Base-by-base conservation (phyloP, 2,888 invertebrate genomes). In the Oligia fasciuncula region DNA sequence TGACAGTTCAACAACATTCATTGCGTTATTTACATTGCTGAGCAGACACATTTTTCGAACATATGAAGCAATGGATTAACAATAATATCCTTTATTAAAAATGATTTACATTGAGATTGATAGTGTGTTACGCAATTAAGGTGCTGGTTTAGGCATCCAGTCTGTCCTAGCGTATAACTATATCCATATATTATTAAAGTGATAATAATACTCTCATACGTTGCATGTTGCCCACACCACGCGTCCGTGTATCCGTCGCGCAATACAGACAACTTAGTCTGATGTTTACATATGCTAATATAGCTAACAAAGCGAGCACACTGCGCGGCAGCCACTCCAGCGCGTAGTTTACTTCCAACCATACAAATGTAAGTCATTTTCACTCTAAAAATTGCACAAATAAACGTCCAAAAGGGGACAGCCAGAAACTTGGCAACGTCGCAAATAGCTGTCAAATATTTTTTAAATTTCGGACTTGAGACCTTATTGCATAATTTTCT, bases 261-360 rank as follows among this genome's bases (percentile, higher is more conserved):
- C 74, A 75, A 67, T 77, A 83, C 82, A 84, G 73, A 82, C 80
- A 60, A 81, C 84, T 85, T 77, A 60, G 83, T 74, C 65, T 81
- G 81, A 79, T 89, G 89, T 89, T 89, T 89, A 89, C 89, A 87
- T 89, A 89, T 89, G 89, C 80, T 87, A 89, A 89, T 89, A 84
- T 60, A 51, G 77, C 70, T 40, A 77, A 82, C 80, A 81, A 77
- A 77, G 80, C 68, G 75, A 77, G 70, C 77, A 81, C 70, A 85
- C 75, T 70, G 85, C 79, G 79, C 83, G 78, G 74, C 79, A 40
- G 72, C 65, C 76, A 81, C 77, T 80, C 79, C 23, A 35, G 11
- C 76, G 69, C 63, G 43, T n/a, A 77, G 73, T 63, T 65, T 77
- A 77, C 85, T 79, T 67, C 74, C 63, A 57, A 81, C 49, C 79